Percentiles rank a stretch among this genome's conserved stretches.
phyloP scores from a whole-genome alignment of 2,888 invertebrate species.

The Crioceris asparagi region DNA sequence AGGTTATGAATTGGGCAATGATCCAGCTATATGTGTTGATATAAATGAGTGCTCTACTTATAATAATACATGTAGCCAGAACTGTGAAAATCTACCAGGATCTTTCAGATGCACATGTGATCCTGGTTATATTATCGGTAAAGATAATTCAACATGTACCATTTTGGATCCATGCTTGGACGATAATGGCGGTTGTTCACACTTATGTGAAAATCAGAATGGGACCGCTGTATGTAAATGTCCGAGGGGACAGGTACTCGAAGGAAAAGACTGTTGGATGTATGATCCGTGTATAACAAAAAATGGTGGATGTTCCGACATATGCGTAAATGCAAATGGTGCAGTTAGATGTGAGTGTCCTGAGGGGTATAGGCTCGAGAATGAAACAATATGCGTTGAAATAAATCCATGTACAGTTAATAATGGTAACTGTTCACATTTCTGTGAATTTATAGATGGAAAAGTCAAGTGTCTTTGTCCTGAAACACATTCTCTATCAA shows the following conservation, averaged over 20 bases:
- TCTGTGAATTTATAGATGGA: constrained; percentile 39
- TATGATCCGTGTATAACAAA: constrained; percentile 32
- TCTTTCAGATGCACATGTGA: constrained; percentile 43
- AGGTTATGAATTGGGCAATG: constrained; percentile 40
- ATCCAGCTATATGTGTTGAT: constrained; percentile 37
- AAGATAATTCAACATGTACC: constrained; percentile 32
- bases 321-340: constrained; percentile 35
- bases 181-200: constrained; percentile 34
- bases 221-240: constrained; percentile 42
- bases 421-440: constrained; percentile 46
- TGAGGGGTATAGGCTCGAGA: constrained; percentile 26
- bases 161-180: constrained; percentile 37
- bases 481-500: constrained; percentile 33
- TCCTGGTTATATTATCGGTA: constrained; percentile 34
- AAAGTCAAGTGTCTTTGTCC: constrained; percentile 41
- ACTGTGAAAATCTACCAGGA: constrained; percentile 42
- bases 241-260: constrained; percentile 33
- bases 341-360: constrained; percentile 41
- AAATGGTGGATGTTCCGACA: constrained; percentile 34
- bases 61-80: constrained; percentile 43
- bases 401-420: constrained; percentile 39
- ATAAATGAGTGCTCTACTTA: constrained; percentile 32
- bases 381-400: constrained; percentile 34
- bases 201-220: constrained; percentile 26
- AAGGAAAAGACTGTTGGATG: constrained; percentile 25